A percentile compares a stretch with the other conserved stretches of the same genome.
These are phyloP conservation scores for Corythoichthys haematopterus DNA, from an alignment of 2,113 vertebrate species.

Conservation along the genomic window DNA sequence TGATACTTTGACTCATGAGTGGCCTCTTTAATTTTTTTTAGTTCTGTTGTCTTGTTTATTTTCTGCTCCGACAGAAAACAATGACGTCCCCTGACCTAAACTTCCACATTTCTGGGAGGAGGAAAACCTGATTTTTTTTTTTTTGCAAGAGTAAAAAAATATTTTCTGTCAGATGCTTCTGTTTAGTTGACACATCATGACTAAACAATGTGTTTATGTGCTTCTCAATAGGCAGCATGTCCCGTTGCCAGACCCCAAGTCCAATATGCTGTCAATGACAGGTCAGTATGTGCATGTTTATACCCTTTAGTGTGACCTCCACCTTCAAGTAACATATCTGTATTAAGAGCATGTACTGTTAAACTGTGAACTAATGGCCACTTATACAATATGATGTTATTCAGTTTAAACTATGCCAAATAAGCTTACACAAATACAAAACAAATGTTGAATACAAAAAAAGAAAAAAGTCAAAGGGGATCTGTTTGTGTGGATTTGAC, in stretches of 20 bases:
- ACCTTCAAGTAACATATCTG: neutral
- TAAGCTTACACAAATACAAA: neutral
- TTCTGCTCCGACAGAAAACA: too few relatives aligned
- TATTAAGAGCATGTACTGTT: neutral
- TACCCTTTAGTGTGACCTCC: neutral
- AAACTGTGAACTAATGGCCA: neutral
- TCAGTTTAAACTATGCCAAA: neutral
- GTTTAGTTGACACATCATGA: neutral
- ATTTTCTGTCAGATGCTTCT: neutral
- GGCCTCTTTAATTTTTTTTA: too few relatives aligned
- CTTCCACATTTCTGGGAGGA: too few relatives aligned
- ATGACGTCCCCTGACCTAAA: too few relatives aligned
- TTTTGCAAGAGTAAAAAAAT: too few relatives aligned
- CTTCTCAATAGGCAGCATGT: slow-evolving; percentile 42
- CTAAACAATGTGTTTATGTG: slow-evolving; percentile 18
- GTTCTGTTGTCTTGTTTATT: too few relatives aligned
- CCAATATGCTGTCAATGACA: slow-evolving; percentile 43
- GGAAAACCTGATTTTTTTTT: too few relatives aligned
- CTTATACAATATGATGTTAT: neutral
- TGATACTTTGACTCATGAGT: too few relatives aligned
- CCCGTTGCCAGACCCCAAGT: slow-evolving; percentile 37
- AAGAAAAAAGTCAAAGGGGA: neutral
- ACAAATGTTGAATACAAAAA: neutral
- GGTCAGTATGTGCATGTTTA: slow-evolving; percentile 39
- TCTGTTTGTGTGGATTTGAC: neutral